Percentiles rank a stretch among this genome's conserved stretches.
These are phyloP conservation scores for Siniperca scherzeri DNA, from an alignment of 2,797 vertebrate species.

Conservation along the genomic window DNA sequence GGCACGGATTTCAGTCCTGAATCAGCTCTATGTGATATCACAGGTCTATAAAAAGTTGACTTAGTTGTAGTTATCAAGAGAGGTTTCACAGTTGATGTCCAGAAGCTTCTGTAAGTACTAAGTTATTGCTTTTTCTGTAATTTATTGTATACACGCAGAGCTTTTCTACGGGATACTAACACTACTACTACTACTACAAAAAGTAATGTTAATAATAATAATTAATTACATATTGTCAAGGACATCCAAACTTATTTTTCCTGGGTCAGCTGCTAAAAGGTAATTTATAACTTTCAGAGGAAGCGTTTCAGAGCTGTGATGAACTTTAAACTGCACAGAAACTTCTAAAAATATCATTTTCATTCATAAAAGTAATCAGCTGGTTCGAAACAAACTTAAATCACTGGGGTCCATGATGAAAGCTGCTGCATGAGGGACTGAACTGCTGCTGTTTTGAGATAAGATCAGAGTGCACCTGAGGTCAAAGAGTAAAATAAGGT, in stretches of 20 bases:
- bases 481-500: not conserved
- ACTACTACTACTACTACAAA: not conserved
- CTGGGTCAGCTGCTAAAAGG: not conserved
- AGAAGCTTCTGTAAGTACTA: slow-evolving; percentile 31
- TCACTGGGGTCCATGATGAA: not conserved
- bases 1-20: not conserved
- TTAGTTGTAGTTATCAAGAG: too few species aligned
- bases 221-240: not conserved
- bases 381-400: not conserved
- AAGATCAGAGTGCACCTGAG: not conserved
- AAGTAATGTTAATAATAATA: not conserved
- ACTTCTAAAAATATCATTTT: not conserved
- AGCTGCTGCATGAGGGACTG: not conserved
- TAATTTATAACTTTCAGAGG: not conserved
- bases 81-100: not conserved
- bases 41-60: not conserved
- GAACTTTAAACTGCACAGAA: not conserved
- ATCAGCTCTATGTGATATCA: not conserved
- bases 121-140: not conserved
- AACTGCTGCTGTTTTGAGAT: not conserved
- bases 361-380: slow-evolving; percentile 18
- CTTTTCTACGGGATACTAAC: not conserved
- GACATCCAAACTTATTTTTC: too few species aligned
- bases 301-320: not conserved
- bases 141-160: accelerated